Evolutionary conservation across 2,888 invertebrate species (phyloP), one percentile per base, ranked within the genome.

Genomic region (Amphipoea lucens): DNA sequence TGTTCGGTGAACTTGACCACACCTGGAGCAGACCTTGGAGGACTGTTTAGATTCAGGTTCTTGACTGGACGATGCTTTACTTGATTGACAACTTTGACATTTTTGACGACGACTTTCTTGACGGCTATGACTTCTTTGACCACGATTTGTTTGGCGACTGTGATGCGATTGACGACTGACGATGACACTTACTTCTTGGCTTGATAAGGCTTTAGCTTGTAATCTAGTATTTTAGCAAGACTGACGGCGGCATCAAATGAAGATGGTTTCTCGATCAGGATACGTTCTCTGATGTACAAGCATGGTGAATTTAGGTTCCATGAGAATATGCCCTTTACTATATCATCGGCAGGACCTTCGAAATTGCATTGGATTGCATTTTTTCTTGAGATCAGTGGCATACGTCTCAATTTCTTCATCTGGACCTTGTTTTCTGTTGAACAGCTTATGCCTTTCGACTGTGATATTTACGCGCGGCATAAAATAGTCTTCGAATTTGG

Each of bases 391-490:
- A 11, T 51, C 5, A 20, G 69, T 51, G 1, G 36, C 51, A 36
- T 51, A 69, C 0, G 69, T 36, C 2, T 69, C 51, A 20, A 51
- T 69, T 51, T 69, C 69, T 69, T 69, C 69, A 5, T 36, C 36
- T 51, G 69, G 36, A 4, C 36, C 69, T 69, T 69, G 51, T 36
- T 69, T 69, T 11, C 69, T 48, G 29, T 69, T 69, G 20, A 69
- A 69, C 9, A 51, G 51, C n/a, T 69, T 67, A n/a, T 45, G 67
- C 1, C 67, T 42, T 42, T 68, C 68, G 5, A 68, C 20, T 0
- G 45, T 5, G 17, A 48, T 48, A 11, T 67, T 45, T n/a, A 67
- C 67, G 0, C n/a, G n/a, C 23, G 42, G 42, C 67, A 14, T 29
- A 48, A 48, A 48, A 29, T 68, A 68, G n/a, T 68, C 48, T 48